Conservation (phyloP, 2,888 invertebrate species). For the Osmoderma eremita region DNA sequence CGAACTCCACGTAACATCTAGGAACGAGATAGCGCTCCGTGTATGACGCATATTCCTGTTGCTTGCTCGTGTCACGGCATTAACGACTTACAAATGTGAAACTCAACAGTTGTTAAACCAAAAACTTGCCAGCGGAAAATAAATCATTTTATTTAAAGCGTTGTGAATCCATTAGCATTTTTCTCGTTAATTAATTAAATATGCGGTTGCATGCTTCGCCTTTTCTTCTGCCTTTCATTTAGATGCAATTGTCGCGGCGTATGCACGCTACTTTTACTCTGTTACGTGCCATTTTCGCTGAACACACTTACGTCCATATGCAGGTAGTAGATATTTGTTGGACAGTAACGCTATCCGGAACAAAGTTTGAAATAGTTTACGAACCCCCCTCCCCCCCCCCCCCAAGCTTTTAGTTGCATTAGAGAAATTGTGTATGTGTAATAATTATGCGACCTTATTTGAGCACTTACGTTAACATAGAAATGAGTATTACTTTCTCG, state of each 20-base stretch:
- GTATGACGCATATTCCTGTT: conserved; percentile 54
- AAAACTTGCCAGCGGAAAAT: conserved; percentile 38
- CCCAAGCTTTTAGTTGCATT: no score
- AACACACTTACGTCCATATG: not conserved
- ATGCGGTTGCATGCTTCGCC: conserved; percentile 33
- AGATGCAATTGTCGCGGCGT: conserved; percentile 11
- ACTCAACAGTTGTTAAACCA: conserved; percentile 43
- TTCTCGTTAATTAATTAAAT: conserved; percentile 39
- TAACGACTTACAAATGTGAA: conserved; percentile 44
- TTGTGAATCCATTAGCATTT: conserved; percentile 36
- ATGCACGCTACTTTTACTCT: not conserved
- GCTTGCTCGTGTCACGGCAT: conserved; percentile 46
- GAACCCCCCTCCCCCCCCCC: no score
- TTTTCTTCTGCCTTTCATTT: conserved; percentile 8
- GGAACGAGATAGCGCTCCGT: conserved; percentile 42
- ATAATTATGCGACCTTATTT: no score
- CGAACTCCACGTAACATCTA: conserved; percentile 52
- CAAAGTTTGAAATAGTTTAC: no score
- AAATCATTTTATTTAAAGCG: conserved; percentile 41
- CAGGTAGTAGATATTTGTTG: no score
- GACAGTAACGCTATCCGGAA: no score
- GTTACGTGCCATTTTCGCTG: not conserved
- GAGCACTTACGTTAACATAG: no score
- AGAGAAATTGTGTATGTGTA: no score
- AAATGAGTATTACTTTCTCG: no score